A percentile compares a stretch with the other conserved stretches of the same genome.
These are phyloP conservation scores for Erpornis zantholeuca DNA, from an alignment of 2,113 vertebrate species.

Conservation along the genomic window DNA sequence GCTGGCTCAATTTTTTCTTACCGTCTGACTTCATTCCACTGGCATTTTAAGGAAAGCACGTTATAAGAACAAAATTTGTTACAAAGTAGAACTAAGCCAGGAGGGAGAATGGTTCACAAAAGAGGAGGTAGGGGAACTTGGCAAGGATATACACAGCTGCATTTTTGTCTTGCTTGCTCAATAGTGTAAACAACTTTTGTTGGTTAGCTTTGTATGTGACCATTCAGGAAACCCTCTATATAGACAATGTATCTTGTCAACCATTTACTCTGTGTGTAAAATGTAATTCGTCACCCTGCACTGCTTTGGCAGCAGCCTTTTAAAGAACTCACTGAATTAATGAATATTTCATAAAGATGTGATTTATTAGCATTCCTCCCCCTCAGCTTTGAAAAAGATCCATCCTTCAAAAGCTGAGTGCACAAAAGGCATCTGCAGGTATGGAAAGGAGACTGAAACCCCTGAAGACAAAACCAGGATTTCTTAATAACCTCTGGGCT, in stretches of 20 bases:
- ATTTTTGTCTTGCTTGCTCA: slow-evolving; percentile 43
- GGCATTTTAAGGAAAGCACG: neutral
- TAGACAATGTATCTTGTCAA: slow-evolving; percentile 72
- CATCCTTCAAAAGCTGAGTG: slow-evolving; percentile 59
- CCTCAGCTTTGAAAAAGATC: slow-evolving; percentile 68
- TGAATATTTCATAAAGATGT: slow-evolving; percentile 79
- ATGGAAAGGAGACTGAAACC: slow-evolving; percentile 57
- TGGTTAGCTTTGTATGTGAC: slow-evolving; percentile 57
- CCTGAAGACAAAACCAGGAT: slow-evolving; percentile 46
- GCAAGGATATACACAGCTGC: slow-evolving; percentile 22
- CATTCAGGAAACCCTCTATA: slow-evolving; percentile 46
- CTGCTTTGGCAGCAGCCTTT: slow-evolving; percentile 66
- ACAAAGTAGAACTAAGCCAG: neutral
- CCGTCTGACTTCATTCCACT: neutral
- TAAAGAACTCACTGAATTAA: slow-evolving; percentile 67
- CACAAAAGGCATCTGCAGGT: slow-evolving; percentile 65
- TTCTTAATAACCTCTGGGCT: slow-evolving; percentile 60
- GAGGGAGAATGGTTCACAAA: slow-evolving; percentile 1
- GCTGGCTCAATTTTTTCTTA: neutral
- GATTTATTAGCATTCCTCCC: slow-evolving; percentile 73
- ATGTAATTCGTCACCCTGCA: slow-evolving; percentile 70
- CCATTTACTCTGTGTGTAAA: slow-evolving; percentile 63
- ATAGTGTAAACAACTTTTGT: slow-evolving; percentile 58
- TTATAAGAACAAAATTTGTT: neutral
- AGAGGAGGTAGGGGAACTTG: slow-evolving; percentile 19